phyloP scores from a whole-genome alignment of 2,113 vertebrate genomes.

The Protobothrops mucrosquamatus region DNA sequence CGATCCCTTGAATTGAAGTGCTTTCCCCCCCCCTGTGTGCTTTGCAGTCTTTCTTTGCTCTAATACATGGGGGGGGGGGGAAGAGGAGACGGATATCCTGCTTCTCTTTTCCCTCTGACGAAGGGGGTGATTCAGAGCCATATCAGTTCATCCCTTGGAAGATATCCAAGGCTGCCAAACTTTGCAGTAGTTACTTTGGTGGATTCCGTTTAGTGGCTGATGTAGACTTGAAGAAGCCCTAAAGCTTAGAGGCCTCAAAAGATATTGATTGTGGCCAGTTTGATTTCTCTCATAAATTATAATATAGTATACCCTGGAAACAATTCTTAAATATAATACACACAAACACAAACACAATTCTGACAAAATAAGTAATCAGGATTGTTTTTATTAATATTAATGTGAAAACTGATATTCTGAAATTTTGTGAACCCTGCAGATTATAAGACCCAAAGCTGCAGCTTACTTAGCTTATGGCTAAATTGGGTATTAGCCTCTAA shows the following conservation, averaged over 20 bases:
- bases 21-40: constrained; percentile 2
- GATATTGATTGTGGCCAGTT: neutral
- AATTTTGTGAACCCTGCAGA: neutral
- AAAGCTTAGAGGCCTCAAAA: neutral
- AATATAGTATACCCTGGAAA: neutral
- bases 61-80: constrained; percentile 17
- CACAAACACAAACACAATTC: neutral
- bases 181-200: neutral
- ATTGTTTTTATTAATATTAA: neutral
- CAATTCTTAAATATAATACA: neutral
- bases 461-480: neutral
- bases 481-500: neutral
- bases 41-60: constrained; percentile 36
- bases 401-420: neutral
- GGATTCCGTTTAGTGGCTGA: neutral
- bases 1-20: constrained; percentile 47
- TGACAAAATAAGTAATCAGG: neutral
- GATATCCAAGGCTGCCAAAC: neutral
- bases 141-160: neutral
- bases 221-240: neutral
- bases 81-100: rapidly evolving
- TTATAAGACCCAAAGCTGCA: neutral
- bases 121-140: constrained; percentile 1
- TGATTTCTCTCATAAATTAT: neutral
- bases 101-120: constrained; percentile 12